Percentiles rank a stretch among this genome's conserved stretches.
These are phyloP conservation scores for Epistrophella euchroma DNA, from an alignment of 2,888 invertebrate species.

Conservation along the genomic window DNA sequence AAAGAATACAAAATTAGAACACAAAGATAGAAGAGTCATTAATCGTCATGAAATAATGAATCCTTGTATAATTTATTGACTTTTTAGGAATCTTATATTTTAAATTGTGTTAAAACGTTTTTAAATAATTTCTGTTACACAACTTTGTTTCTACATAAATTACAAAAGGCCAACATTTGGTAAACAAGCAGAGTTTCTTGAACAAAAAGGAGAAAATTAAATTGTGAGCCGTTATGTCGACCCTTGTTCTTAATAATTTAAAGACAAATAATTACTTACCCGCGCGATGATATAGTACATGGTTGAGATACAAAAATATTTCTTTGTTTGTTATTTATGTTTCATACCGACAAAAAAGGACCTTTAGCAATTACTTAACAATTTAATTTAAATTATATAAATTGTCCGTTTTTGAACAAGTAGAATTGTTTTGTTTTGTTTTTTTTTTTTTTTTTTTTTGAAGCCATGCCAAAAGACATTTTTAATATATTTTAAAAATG, in stretches of 20 bases:
- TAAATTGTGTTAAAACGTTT: conserved; percentile 10
- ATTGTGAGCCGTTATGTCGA: background rate
- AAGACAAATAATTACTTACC: background rate
- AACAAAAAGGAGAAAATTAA: background rate
- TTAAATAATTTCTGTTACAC: background rate
- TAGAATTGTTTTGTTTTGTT: background rate
- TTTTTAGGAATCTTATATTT: background rate
- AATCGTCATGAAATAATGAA: conserved; percentile 39
- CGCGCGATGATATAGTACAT: background rate
- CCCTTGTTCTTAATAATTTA: conserved; percentile 5
- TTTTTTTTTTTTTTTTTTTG: background rate
- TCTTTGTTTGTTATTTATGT: background rate
- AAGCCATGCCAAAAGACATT: background rate
- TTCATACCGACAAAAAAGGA: background rate
- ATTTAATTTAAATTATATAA: conserved; percentile 6
- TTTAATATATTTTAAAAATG: conserved; percentile 1
- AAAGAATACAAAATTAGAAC: background rate
- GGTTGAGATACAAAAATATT: background rate
- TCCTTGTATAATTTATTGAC: conserved; percentile 37
- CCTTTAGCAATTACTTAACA: conserved; percentile 7
- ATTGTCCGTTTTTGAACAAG: background rate
- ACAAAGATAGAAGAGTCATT: conserved; percentile 10
- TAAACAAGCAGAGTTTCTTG: background rate
- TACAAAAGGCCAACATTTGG: background rate
- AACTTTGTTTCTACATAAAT: background rate